Evolutionary conservation across 2,888 invertebrate species (phyloP).

Genomic region (Caenorhabditis plicata): DNA sequence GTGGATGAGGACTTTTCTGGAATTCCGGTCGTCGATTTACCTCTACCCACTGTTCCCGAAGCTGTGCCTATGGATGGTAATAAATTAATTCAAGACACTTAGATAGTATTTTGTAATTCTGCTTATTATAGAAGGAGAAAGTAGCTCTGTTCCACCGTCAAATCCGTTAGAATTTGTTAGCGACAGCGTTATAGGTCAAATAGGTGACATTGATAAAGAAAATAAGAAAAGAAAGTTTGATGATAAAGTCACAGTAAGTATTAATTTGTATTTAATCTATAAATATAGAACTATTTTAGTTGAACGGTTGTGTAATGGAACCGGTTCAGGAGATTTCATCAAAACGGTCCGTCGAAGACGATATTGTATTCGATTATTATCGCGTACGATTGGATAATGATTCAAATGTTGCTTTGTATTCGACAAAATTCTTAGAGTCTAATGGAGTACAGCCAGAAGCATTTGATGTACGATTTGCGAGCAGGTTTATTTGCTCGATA

Average conservation of each 20-base stretch:
- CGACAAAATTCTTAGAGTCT: background rate
- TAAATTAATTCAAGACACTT: too few relatives aligned
- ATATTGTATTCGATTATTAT: conserved; percentile 60
- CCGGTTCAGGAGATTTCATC: background rate
- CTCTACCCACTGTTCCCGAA: too few relatives aligned
- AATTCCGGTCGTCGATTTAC: conserved; percentile 12
- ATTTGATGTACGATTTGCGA: conserved; percentile 18
- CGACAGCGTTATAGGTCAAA: conserved; percentile 29
- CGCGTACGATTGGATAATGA: conserved; percentile 21
- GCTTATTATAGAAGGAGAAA: too few relatives aligned
- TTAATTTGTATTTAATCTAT: background rate
- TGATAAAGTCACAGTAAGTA: conserved; percentile 9
- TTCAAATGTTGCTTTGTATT: conserved; percentile 2
- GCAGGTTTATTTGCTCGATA: conserved; percentile 3
- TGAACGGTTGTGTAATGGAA: conserved; percentile 36
- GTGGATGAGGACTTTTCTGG: conserved; percentile 5
- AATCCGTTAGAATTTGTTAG: conserved; percentile 41
- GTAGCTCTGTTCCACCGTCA: background rate
- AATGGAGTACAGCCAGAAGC: conserved; percentile 5
- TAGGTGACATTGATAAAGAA: conserved; percentile 14
- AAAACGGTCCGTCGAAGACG: conserved; percentile 17
- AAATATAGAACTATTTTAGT: conserved; percentile 12
- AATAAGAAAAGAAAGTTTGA: conserved; percentile 1
- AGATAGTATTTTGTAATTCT: too few relatives aligned
- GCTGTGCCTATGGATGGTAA: too few relatives aligned